Conservation (phyloP, 2,888 invertebrate species). For the Drosophila robusta region DNA sequence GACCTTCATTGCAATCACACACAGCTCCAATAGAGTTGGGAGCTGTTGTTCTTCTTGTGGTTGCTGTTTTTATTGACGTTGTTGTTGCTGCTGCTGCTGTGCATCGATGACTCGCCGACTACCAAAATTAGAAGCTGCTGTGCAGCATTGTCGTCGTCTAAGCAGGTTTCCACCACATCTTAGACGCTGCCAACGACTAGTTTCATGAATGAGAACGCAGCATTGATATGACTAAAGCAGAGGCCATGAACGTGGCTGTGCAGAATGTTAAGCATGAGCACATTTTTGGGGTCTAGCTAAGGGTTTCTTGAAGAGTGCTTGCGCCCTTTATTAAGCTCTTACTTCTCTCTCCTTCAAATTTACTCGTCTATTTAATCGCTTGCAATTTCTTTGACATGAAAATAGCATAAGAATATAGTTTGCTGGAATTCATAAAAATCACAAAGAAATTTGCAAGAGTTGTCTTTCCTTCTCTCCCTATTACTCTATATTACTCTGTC, state of each 20-base stretch:
- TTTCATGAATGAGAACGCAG: slow-evolving; percentile 71
- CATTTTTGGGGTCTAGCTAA: slow-evolving; percentile 25
- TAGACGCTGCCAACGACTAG: slow-evolving; percentile 64
- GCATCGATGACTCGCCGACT: slow-evolving; percentile 51
- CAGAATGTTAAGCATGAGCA: slow-evolving; percentile 17
- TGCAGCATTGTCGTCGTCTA: slow-evolving; percentile 52
- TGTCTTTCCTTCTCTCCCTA: too few relatives aligned
- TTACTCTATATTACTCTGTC: too few relatives aligned
- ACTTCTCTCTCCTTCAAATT: background rate
- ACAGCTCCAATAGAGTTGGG: slow-evolving; percentile 38
- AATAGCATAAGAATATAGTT: too few relatives aligned
- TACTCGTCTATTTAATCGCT: too few relatives aligned
- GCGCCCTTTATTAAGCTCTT: background rate
- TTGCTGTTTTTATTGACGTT: slow-evolving; percentile 7
- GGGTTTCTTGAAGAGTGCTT: background rate
- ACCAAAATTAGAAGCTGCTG: slow-evolving; percentile 76
- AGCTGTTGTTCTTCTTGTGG: slow-evolving; percentile 41
- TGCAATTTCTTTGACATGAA: too few relatives aligned
- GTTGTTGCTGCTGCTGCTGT: slow-evolving; percentile 22
- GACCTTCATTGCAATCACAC: slow-evolving; percentile 80
- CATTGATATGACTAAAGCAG: slow-evolving; percentile 13
- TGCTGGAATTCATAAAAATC: too few relatives aligned
- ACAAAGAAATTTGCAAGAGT: too few relatives aligned
- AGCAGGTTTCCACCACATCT: slow-evolving; percentile 66
- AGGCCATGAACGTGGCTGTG: slow-evolving; percentile 52